These are phyloP conservation scores for Hyphantria cunea DNA, from an alignment of 1,140 invertebrate species.

Conservation along the genomic window DNA sequence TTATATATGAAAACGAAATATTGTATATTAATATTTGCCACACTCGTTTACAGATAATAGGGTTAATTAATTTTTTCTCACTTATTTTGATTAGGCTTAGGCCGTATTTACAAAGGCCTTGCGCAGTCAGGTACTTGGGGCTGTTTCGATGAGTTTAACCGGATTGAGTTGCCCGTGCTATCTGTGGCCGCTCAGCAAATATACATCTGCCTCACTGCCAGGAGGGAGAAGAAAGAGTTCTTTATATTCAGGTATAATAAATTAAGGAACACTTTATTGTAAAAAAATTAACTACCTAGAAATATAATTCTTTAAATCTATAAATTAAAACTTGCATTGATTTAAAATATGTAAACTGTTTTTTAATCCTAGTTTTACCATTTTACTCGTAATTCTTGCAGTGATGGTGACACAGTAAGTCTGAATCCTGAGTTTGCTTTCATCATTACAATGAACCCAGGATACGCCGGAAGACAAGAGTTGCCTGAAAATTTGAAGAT, in stretches of 20 bases:
- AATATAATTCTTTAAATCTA: no score
- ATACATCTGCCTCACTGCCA: conserved; percentile 86
- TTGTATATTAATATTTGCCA: no score
- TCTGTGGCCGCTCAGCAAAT: conserved; percentile 98
- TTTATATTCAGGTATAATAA: conserved; percentile 89
- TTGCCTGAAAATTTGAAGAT: conserved; percentile 96
- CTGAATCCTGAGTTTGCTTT: conserved; percentile 95
- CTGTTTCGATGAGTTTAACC: conserved; percentile 98
- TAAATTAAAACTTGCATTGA: no score
- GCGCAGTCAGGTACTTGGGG: conserved; percentile 94
- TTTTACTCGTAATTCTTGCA: conserved; percentile 51
- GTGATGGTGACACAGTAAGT: conserved; percentile 93
- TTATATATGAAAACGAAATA: no score
- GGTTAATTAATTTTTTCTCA: no score
- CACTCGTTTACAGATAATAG: no score
- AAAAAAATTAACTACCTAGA: no score
- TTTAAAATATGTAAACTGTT: no score
- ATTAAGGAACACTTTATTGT: no score
- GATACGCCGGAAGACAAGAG: conserved; percentile 94
- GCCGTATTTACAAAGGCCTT: conserved; percentile 94
- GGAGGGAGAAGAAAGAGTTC: conserved; percentile 89
- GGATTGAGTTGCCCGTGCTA: conserved; percentile 95
- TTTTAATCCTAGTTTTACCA: no score
- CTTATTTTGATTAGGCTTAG: conserved; percentile 80
- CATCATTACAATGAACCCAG: conserved; percentile 96